Conservation (phyloP, 2,888 invertebrate genomes). For the Parnassius smintheus region DNA sequence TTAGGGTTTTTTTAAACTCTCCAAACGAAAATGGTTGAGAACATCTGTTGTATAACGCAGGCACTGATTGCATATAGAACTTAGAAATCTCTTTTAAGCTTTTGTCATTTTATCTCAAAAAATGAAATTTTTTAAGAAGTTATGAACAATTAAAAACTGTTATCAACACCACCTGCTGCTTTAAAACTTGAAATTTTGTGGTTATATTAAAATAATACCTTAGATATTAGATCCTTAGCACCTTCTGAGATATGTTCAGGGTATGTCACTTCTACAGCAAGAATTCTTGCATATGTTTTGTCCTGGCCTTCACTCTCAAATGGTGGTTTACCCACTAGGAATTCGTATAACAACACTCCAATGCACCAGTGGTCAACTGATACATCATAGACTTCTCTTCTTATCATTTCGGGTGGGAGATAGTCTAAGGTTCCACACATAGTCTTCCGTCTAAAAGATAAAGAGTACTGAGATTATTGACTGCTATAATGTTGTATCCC, state of each 20-base stretch:
- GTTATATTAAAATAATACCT: conserved; percentile 72
- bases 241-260: conserved; percentile 84
- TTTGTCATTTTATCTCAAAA: neutral
- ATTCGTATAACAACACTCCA: conserved; percentile 95
- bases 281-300: conserved; percentile 89
- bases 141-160: too few species aligned
- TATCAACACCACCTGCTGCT: too few species aligned
- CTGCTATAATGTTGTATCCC: too few species aligned
- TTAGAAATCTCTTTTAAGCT: too few species aligned
- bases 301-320: conserved; percentile 90
- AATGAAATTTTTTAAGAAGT: too few species aligned
- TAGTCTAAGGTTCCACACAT: conserved; percentile 98
- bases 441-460: conserved; percentile 86
- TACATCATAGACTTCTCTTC: conserved; percentile 89
- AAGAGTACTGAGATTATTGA: too few species aligned
- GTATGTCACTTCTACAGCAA: too few species aligned
- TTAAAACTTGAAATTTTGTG: too few species aligned
- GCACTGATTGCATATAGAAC: too few species aligned
- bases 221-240: conserved; percentile 88
- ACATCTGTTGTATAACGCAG: too few species aligned
- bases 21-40: too few species aligned
- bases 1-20: too few species aligned
- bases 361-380: conserved; percentile 94
- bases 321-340: conserved; percentile 95
- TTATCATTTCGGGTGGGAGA: conserved; percentile 98